These are phyloP conservation scores for Thymelicus acteon DNA, from an alignment of 2,888 invertebrate species.

Conservation along the genomic window DNA sequence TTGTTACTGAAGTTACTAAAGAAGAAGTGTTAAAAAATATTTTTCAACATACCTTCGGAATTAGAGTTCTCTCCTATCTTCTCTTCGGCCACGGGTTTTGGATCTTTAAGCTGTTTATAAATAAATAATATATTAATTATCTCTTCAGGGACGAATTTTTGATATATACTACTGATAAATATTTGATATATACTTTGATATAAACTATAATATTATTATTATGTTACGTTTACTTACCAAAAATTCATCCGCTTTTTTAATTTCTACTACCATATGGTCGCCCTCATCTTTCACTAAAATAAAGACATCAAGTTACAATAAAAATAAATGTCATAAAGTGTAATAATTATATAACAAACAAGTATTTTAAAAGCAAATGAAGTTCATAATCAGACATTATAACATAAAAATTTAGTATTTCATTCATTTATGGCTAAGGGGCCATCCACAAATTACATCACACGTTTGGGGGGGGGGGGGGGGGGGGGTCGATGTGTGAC, in stretches of 20 bases:
- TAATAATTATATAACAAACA: background rate
- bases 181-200: too few species aligned
- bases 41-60: slow-evolving; percentile 41
- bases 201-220: background rate
- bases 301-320: slow-evolving; percentile 41
- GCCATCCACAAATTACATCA: too few species aligned
- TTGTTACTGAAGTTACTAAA: too few species aligned
- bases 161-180: too few species aligned
- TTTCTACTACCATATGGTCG: slow-evolving; percentile 76
- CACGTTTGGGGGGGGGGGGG: too few species aligned
- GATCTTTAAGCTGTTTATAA: slow-evolving; percentile 38
- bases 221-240: slow-evolving; percentile 57
- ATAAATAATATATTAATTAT: background rate
- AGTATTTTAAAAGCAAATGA: too few species aligned
- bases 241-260: slow-evolving; percentile 70
- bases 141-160: too few species aligned
- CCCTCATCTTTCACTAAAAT: slow-evolving; percentile 73
- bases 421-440: too few species aligned
- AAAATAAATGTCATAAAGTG: slow-evolving; percentile 37
- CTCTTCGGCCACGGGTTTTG: slow-evolving; percentile 29
- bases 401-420: too few species aligned
- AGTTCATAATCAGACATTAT: too few species aligned
- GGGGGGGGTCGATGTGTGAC: too few species aligned
- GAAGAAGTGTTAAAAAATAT: too few species aligned
- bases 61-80: slow-evolving; percentile 36